Evolutionary conservation across 2,888 invertebrate genomes (phyloP), one percentile per base, ranked within the genome.

Genomic region (Calameuta pallipes): DNA sequence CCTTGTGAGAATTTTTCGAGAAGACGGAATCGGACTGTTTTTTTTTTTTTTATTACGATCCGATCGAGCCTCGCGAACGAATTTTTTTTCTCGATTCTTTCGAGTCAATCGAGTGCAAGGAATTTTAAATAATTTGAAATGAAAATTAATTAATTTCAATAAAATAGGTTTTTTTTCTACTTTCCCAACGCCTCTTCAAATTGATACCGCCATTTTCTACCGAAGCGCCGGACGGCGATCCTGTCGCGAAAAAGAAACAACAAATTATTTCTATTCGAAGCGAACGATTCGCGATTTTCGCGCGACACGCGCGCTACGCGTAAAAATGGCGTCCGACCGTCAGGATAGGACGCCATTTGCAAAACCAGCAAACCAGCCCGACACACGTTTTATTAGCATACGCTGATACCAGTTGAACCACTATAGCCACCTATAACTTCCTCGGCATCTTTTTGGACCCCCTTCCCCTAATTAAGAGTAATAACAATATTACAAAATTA

Each of bases 291-390:
- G 74, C 74, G 74, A 74, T 23, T 74, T 74, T 74, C 6, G 74
- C 15, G 70, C 30, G 70, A 70, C 12, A 13, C 30, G 70, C 23
- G 30, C 11, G 33, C 71, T 13, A 31, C 82, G 84, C 86, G 86
- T 86, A 86, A 84, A 86, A 86, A 86, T 86, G 86, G 79, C 85
- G 84, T 34, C 76, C 78, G 75, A 79, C 12, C 77, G 74, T 76
- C 78, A 82, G 80, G 80, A 82, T 76, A 78, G 80, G 82, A 80
- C 86, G 86, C 86, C 86, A 86, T 86, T 86, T 86, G 84, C 84
- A 84, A 86, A 86, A 84, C 80, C 82, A 82, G 84, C 84, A 83
- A 86, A 84, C 80, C 83, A 82, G 86, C 81, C 80, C 76, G 79
- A 79, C 74, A 75, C 82, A 79, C 70, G 71, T 79, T 82, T 81